phyloP scores from a whole-genome alignment of 2,113 vertebrate genomes.

The Platichthys flesus region DNA sequence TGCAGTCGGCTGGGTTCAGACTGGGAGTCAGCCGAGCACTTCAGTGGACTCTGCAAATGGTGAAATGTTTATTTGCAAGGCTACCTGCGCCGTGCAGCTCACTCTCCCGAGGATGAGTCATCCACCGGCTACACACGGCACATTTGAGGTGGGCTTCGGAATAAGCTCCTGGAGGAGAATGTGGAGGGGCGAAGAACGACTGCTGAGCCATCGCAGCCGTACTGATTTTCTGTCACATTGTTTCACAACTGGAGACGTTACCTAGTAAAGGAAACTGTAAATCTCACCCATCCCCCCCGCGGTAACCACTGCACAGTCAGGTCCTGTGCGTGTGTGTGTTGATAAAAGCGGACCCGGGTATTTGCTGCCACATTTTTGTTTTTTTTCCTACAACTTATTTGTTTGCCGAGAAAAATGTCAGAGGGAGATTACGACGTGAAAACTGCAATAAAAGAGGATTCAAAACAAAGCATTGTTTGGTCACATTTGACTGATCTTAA shows the following conservation, averaged over 20 bases:
- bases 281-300: conserved; percentile 55
- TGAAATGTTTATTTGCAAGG: conserved; percentile 79
- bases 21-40: conserved; percentile 67
- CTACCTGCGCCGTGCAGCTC: conserved; percentile 76
- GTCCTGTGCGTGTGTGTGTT: conserved; percentile 30
- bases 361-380: conserved; percentile 41
- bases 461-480: neutral
- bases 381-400: neutral
- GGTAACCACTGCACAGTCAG: conserved; percentile 55
- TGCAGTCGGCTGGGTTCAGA: conserved; percentile 56
- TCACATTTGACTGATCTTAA: no score
- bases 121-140: conserved; percentile 73
- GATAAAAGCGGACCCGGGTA: conserved; percentile 49
- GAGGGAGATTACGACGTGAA: neutral
- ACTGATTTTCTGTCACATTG: conserved; percentile 81
- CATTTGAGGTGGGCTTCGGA: conserved; percentile 73
- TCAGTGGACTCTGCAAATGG: conserved; percentile 60
- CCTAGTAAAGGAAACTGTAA: conserved; percentile 77
- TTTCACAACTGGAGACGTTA: conserved; percentile 78
- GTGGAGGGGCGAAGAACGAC: conserved; percentile 65
- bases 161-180: conserved; percentile 66
- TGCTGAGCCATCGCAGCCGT: conserved; percentile 78
- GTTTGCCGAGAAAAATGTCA: conserved; percentile 23
- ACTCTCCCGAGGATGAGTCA: conserved; percentile 81
- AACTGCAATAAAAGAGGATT: neutral